Evolutionary conservation across 1,140 invertebrate genomes (phyloP).

Genomic region (Calephelis virginiensis): DNA sequence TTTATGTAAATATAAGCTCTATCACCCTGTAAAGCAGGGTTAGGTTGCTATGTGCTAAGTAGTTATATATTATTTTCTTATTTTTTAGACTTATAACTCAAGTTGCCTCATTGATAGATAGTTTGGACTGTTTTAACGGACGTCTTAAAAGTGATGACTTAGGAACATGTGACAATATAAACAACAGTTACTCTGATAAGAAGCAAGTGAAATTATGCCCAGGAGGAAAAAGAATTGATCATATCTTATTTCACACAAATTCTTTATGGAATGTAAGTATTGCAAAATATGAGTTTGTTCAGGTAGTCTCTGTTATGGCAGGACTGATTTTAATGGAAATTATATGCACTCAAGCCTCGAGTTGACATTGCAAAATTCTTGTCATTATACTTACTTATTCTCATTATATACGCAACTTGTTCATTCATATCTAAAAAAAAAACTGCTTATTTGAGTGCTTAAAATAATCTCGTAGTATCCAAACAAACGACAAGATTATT

Average conservation of each 20-base stretch:
- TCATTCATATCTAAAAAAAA: too few relatives aligned
- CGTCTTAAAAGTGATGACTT: constrained; percentile 23
- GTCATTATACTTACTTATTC: too few relatives aligned
- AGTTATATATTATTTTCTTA: background rate
- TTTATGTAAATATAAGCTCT: too few relatives aligned
- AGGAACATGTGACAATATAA: constrained; percentile 89
- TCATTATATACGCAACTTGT: too few relatives aligned
- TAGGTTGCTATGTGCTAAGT: background rate
- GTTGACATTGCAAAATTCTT: too few relatives aligned
- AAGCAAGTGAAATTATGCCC: constrained; percentile 79
- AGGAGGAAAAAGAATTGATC: constrained; percentile 93
- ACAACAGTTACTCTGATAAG: constrained; percentile 89
- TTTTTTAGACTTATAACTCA: constrained; percentile 77
- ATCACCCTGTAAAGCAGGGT: too few relatives aligned
- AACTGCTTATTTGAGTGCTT: too few relatives aligned
- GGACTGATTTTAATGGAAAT: too few relatives aligned
- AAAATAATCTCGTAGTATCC: too few relatives aligned
- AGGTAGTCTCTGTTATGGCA: too few relatives aligned
- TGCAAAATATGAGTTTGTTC: background rate
- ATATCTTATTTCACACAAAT: constrained; percentile 87
- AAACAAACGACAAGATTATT: too few relatives aligned
- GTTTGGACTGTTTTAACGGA: constrained; percentile 34
- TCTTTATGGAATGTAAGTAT: constrained; percentile 73
- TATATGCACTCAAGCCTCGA: too few relatives aligned
- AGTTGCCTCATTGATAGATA: constrained; percentile 74